A percentile compares a stretch with the other conserved stretches of the same genome.
These are phyloP conservation scores for Vombatus ursinus DNA, from an alignment of 2,113 vertebrate species.

Conservation along the genomic window DNA sequence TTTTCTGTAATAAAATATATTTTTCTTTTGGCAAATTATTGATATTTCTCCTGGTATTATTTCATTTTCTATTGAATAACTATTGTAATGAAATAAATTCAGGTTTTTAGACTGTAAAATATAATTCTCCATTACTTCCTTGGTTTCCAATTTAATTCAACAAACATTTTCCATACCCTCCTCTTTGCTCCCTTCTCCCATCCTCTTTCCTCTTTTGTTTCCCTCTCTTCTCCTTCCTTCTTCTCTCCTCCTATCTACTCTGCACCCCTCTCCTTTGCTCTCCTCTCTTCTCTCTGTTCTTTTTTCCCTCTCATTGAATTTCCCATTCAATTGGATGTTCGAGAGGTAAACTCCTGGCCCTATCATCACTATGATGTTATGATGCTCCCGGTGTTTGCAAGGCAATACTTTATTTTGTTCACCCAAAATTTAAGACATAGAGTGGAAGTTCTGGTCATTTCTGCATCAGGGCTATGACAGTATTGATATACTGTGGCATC, in stretches of 20 bases:
- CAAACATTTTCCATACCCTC: no score
- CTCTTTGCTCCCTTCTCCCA: no score
- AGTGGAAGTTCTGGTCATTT: background rate
- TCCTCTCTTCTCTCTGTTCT: background rate
- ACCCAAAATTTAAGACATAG: background rate
- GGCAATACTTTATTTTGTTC: background rate
- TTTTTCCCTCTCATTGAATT: background rate
- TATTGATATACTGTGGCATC: background rate
- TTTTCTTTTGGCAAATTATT: background rate
- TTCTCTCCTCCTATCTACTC: no score
- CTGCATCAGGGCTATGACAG: background rate
- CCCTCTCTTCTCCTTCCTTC: no score
- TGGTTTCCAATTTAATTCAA: background rate
- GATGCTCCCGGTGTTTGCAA: background rate
- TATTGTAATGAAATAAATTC: background rate
- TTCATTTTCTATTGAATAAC: background rate
- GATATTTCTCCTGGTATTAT: background rate
- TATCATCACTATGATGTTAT: background rate
- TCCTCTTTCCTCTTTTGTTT: no score
- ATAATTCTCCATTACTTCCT: background rate
- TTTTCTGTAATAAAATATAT: background rate
- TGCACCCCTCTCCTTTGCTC: no score
- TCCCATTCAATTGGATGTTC: background rate
- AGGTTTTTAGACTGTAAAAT: background rate
- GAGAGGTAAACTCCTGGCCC: background rate